Evolutionary conservation across 2,888 invertebrate genomes (phyloP).

Genomic region (Ophion costatus): DNA sequence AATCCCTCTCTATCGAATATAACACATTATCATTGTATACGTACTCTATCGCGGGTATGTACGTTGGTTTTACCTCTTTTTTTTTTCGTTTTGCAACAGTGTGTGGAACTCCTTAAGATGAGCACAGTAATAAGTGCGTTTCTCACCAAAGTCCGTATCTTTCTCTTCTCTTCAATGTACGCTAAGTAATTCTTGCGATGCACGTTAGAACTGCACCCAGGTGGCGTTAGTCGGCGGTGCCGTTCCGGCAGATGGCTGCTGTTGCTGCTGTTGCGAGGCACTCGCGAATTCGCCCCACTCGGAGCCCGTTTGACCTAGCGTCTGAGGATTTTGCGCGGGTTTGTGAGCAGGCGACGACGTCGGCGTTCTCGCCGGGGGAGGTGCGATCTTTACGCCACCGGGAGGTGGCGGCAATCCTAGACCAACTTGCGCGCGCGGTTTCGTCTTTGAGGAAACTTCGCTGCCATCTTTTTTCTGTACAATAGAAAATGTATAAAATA

Average conservation of each 20-base stretch:
- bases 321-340: slow-evolving; percentile 85
- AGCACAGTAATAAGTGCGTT: slow-evolving; percentile 53
- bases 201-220: slow-evolving; percentile 83
- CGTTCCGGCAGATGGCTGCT: slow-evolving; percentile 70
- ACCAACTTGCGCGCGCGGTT: slow-evolving; percentile 86
- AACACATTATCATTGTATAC: slow-evolving; percentile 47
- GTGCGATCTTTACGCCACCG: slow-evolving; percentile 89
- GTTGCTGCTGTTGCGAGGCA: slow-evolving; percentile 75
- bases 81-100: slow-evolving; percentile 9
- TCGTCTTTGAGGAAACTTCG: slow-evolving; percentile 89
- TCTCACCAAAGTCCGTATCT: slow-evolving; percentile 46
- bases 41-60: slow-evolving; percentile 53
- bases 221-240: slow-evolving; percentile 79
- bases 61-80: slow-evolving; percentile 36
- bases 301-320: slow-evolving; percentile 83
- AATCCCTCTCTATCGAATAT: slow-evolving; percentile 52
- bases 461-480: slow-evolving; percentile 94
- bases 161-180: slow-evolving; percentile 8
- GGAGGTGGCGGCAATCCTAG: slow-evolving; percentile 93
- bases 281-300: slow-evolving; percentile 93
- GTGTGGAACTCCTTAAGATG: slow-evolving; percentile 46
- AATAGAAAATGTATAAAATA: slow-evolving; percentile 14
- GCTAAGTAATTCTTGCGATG: slow-evolving; percentile 38
- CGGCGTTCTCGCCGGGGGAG: slow-evolving; percentile 88
- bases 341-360: slow-evolving; percentile 92